A percentile compares a stretch with the other conserved stretches of the same genome.
phyloP scores from a whole-genome alignment of 2,113 vertebrate species.

The Phylloscopus whistleri region DNA sequence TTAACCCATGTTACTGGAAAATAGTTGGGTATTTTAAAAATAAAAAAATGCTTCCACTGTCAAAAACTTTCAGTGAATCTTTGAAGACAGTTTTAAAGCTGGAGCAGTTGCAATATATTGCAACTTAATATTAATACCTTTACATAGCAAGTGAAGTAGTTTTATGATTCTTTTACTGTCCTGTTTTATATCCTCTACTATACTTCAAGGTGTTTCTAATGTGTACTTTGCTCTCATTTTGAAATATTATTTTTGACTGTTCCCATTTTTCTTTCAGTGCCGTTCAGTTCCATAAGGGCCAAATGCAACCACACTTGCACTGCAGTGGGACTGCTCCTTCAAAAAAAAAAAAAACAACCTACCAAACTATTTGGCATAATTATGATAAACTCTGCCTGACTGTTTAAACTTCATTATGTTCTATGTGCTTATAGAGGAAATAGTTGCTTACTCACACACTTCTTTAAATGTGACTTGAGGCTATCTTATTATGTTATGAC shows the following conservation, averaged over 20 bases:
- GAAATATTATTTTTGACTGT: slow-evolving; percentile 62
- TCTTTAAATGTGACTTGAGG: slow-evolving; percentile 45
- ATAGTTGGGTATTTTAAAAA: slow-evolving; percentile 4
- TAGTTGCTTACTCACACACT: slow-evolving; percentile 52
- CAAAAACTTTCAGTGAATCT: slow-evolving; percentile 3
- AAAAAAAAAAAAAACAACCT: background rate
- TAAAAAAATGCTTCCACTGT: background rate
- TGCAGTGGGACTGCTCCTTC: slow-evolving; percentile 27
- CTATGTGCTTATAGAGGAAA: slow-evolving; percentile 24
- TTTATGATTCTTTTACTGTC: slow-evolving; percentile 4
- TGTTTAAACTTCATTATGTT: slow-evolving; percentile 33
- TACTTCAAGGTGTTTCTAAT: slow-evolving; percentile 48
- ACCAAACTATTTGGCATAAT: slow-evolving; percentile 23
- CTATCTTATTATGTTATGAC: slow-evolving; percentile 25
- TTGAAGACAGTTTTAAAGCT: background rate
- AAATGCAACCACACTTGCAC: background rate
- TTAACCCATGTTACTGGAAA: background rate
- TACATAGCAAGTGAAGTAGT: background rate
- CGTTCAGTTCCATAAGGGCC: background rate
- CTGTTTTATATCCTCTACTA: slow-evolving; percentile 44
- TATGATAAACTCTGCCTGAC: background rate
- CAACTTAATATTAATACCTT: background rate
- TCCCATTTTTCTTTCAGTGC: slow-evolving; percentile 42
- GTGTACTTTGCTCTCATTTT: slow-evolving; percentile 55
- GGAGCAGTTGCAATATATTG: background rate